A percentile compares a stretch with the other conserved stretches of the same genome.
phyloP scores from a whole-genome alignment of 35 echinoderm and acorn worm species.

The Acanthaster planci region DNA sequence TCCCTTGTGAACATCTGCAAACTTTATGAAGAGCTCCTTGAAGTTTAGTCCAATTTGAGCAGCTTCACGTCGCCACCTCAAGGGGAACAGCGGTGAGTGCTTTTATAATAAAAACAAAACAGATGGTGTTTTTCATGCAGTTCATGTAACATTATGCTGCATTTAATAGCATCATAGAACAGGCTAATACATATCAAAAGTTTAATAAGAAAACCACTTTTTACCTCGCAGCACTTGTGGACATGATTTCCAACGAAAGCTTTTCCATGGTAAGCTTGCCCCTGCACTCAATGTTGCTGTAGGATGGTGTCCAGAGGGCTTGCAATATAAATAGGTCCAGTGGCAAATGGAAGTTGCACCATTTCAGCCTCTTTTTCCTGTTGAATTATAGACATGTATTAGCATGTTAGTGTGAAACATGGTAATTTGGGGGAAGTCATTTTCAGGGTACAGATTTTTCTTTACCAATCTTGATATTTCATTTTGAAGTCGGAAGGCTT shows the following conservation, averaged over 20 bases:
- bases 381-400: too few species aligned
- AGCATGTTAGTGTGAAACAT: too few species aligned
- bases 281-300: constrained; percentile 13
- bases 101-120: too few species aligned
- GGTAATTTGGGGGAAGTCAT: too few species aligned
- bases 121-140: neutral
- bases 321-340: too few species aligned
- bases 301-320: constrained; percentile 28
- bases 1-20: neutral
- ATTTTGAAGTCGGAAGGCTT: too few species aligned
- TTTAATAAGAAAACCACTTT: neutral
- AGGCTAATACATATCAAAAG: neutral
- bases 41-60: neutral
- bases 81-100: too few species aligned
- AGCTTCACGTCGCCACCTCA: neutral
- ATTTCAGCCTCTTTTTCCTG: too few species aligned
- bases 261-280: constrained; percentile 66
- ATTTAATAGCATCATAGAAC: neutral
- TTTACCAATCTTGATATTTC: too few species aligned
- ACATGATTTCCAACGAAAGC: constrained; percentile 68
- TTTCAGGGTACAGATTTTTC: too few species aligned
- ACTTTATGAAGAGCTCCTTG: neutral
- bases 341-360: too few species aligned
- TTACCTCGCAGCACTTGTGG: constrained; percentile 59
- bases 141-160: neutral